Base-by-base conservation (phyloP, 2,797 vertebrate species). In the Centroberyx gerrardi region DNA sequence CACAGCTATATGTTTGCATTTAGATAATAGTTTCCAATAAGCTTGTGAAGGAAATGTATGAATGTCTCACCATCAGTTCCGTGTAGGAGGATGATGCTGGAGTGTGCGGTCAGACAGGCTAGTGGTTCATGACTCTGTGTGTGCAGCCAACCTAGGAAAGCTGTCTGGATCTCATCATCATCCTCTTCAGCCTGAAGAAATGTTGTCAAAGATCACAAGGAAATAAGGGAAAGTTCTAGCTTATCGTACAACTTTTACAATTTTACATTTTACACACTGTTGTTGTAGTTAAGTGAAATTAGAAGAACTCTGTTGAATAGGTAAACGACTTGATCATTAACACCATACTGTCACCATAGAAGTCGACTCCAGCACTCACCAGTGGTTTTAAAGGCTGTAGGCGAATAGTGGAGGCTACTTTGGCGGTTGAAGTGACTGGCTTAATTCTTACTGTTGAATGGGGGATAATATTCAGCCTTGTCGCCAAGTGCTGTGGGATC, bases 121-220 rank as follows among this genome's bases (percentile, higher is more conserved):
- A 96, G 80, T 53, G 93, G 92, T 77, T 96, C 92, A 18, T 95
- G 93, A 78, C 95, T 81, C 74, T 93, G 95, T 76, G 95, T 92
- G 81, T 96, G 95, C 5, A 99, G 89, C 98, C 98, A 99, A n/a
- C 94, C 94, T 18, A 92, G 92, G 79, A 99, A 98, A 15, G 94
- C 93, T 55, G 90, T 88, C 90, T 94, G 97, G 82, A 99, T 75
- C 18, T 94, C 95, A 55, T 95, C 95, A 68, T 96, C 95, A 0
- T 72, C 81, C 64, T 94, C 65, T 33, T 94, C 83, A 46, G 88
- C 90, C 97, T 99, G 66, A 56, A 40, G 40, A 58, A 33, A 67
- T 82, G 51, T 84, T 63, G 48, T 46, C 40, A 79, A 49, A 74
- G 10, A 77, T 76, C 38, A 80, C 29, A 59, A 8, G 2, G 22